A percentile compares a stretch with the other conserved stretches of the same genome.
phyloP scores from a whole-genome alignment of 2,797 vertebrate genomes.

The Gymnothorax reevesii region DNA sequence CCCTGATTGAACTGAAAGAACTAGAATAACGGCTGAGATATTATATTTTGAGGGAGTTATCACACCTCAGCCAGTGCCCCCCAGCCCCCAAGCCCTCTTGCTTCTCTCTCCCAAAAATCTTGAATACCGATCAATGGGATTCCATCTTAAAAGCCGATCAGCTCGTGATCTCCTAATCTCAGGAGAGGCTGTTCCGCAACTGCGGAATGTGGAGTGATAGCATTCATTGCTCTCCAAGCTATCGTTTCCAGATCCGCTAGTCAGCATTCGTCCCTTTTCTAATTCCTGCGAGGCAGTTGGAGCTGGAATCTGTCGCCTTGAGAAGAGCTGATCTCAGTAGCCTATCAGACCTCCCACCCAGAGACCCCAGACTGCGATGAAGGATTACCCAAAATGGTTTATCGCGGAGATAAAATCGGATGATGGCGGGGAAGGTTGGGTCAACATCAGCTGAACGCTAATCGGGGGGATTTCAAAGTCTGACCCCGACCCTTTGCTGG shows the following conservation, averaged over 20 bases:
- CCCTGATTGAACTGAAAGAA: not conserved
- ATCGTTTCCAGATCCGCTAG: not conserved
- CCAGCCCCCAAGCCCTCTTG: too few relatives aligned
- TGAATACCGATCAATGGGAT: not conserved
- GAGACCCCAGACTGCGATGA: not conserved
- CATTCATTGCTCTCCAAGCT: not conserved
- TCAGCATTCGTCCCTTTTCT: not conserved
- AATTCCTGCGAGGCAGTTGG: not conserved
- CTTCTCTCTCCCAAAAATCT: not conserved
- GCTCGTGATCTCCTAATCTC: not conserved
- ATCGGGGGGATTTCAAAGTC: not conserved
- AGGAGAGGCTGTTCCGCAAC: not conserved
- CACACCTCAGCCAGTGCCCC: not conserved
- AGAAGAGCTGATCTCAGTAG: not conserved
- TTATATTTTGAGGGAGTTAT: not conserved
- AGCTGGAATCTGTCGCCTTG: not conserved
- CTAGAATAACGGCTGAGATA: not conserved
- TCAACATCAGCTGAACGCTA: not conserved
- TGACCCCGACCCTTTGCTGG: not conserved
- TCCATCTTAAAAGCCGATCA: not conserved
- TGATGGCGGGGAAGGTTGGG: not conserved
- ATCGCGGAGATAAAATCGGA: not conserved
- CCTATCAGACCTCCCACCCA: not conserved
- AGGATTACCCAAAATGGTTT: conserved; percentile 1
- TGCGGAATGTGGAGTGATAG: not conserved